Conservation (phyloP, 1,140 invertebrate genomes). For the Manduca sexta region DNA sequence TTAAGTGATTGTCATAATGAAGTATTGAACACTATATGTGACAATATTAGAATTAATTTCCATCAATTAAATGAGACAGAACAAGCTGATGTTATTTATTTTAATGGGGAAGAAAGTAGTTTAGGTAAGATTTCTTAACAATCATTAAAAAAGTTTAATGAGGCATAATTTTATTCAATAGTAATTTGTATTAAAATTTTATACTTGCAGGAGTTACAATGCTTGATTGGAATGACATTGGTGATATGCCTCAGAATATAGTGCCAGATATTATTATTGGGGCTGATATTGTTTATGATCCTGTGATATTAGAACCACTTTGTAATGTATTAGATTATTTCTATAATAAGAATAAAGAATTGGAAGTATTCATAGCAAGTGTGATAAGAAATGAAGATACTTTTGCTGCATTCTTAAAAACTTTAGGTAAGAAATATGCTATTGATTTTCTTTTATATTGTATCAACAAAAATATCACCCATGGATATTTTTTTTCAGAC, state of each 20-base stretch:
- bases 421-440: constrained; percentile 30
- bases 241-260: constrained; percentile 21
- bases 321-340: constrained; percentile 43
- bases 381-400: constrained; percentile 56
- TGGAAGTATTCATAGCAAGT: constrained; percentile 53
- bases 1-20: constrained; percentile 54
- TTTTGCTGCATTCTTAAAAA: constrained; percentile 35
- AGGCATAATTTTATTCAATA: too few relatives aligned
- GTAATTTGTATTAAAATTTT: too few relatives aligned
- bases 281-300: constrained; percentile 62
- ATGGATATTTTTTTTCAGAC: constrained; percentile 15
- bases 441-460: neutral
- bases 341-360: constrained; percentile 34
- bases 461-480: neutral
- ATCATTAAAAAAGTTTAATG: too few relatives aligned
- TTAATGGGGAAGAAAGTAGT: constrained; percentile 13
- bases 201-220: constrained; percentile 33
- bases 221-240: constrained; percentile 48
- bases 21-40: constrained; percentile 40
- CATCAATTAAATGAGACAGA: constrained; percentile 14
- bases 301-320: constrained; percentile 45
- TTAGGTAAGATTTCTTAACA: constrained; percentile 26
- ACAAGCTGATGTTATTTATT: constrained; percentile 3
- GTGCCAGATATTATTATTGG: constrained; percentile 55
- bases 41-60: constrained; percentile 56